phyloP scores from a whole-genome alignment of 2,797 vertebrate genomes.

The Megalops cyprinoides region DNA sequence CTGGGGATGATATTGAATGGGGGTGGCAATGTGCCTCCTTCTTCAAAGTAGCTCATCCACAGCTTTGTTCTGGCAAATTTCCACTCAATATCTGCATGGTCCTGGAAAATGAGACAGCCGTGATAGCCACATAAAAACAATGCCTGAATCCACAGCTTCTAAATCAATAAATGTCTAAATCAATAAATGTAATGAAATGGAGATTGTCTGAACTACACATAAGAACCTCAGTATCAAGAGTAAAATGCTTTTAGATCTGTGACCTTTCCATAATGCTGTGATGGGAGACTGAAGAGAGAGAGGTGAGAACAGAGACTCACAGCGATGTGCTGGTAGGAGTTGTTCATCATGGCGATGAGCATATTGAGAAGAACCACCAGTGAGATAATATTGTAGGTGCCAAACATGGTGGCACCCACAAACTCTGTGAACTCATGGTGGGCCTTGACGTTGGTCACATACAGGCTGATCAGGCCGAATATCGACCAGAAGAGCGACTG shows the following conservation, averaged over 20 bases:
- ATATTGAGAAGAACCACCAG: conserved; percentile 98
- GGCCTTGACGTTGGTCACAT: conserved; percentile 93
- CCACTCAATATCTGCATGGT: conserved; percentile 99
- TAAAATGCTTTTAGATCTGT: background rate
- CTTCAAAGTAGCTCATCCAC: conserved; percentile 99
- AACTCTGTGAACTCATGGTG: conserved; percentile 96
- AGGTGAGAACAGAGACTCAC: conserved; percentile 67
- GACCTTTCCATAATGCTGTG: background rate
- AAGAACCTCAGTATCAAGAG: background rate
- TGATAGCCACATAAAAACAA: background rate
- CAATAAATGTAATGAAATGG: background rate
- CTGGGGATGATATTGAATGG: conserved; percentile 98
- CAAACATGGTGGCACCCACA: conserved; percentile 98
- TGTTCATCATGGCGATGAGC: conserved; percentile 99
- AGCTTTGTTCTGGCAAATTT: conserved; percentile 98
- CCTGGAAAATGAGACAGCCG: conserved; percentile 67
- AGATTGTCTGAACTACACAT: background rate
- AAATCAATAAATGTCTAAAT: background rate
- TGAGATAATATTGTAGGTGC: conserved; percentile 97
- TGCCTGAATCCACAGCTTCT: background rate
- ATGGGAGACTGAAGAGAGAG: background rate
- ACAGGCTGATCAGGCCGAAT: conserved; percentile 94
- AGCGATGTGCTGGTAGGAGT: conserved; percentile 98
- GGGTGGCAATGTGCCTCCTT: conserved; percentile 92
- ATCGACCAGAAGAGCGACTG: conserved; percentile 99